Conservation (phyloP, 2,797 vertebrate genomes). For the Acanthurus lineatus region DNA sequence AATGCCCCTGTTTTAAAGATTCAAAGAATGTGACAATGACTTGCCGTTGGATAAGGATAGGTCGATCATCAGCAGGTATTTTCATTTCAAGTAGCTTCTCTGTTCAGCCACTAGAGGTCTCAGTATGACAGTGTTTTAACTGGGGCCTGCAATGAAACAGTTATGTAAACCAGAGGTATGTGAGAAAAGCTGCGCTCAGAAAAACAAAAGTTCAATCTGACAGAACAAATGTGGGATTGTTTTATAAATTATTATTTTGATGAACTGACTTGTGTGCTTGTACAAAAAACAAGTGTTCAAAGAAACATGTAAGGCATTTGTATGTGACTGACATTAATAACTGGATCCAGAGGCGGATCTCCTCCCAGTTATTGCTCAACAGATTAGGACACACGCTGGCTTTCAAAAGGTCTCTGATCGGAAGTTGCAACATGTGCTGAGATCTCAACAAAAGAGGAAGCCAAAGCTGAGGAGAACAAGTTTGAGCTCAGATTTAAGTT, state of each 20-base stretch:
- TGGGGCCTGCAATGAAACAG: background rate
- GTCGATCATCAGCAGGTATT: background rate
- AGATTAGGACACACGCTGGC: conserved; percentile 43
- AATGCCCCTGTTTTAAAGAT: too few species aligned
- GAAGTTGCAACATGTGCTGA: conserved; percentile 73
- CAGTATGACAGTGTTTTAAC: background rate
- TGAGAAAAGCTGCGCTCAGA: background rate
- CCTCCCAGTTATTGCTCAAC: conserved; percentile 72
- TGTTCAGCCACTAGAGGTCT: conserved; percentile 64
- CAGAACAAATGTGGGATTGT: background rate
- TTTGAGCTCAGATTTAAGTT: background rate
- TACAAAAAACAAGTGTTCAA: background rate
- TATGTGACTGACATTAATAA: conserved; percentile 18
- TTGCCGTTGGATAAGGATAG: too few species aligned
- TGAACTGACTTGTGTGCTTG: background rate
- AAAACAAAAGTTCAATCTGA: background rate
- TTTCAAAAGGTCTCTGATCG: conserved; percentile 68
- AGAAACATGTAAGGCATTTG: background rate
- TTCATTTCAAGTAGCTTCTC: background rate
- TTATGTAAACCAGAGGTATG: background rate
- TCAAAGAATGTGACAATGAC: too few species aligned
- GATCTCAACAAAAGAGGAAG: conserved; percentile 64
- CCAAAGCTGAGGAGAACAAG: conserved; percentile 27
- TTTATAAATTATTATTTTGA: background rate
- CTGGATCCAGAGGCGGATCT: conserved; percentile 34